These are phyloP conservation scores for Cataglyphis livida DNA, from an alignment of 2,888 invertebrate species.

Conservation along the genomic window DNA sequence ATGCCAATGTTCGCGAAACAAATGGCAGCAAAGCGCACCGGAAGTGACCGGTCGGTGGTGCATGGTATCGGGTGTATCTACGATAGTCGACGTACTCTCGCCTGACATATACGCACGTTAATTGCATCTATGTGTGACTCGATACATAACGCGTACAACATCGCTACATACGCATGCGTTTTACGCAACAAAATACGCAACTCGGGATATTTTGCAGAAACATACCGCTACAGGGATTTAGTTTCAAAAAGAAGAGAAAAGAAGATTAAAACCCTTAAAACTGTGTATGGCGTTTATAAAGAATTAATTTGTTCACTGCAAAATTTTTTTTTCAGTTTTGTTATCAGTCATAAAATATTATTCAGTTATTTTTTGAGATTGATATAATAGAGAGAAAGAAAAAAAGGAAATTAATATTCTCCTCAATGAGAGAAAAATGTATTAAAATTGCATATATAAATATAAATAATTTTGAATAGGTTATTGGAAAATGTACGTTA, in stretches of 20 bases:
- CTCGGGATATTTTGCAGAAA: constrained; percentile 19
- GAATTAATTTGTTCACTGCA: background rate
- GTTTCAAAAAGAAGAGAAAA: background rate
- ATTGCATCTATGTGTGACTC: constrained; percentile 11
- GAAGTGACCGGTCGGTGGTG: constrained; percentile 45
- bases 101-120: constrained; percentile 31
- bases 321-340: background rate
- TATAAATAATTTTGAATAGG: background rate
- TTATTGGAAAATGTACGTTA: background rate
- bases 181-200: background rate
- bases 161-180: background rate
- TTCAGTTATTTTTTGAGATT: background rate
- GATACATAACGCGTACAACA: constrained; percentile 27
- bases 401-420: background rate
- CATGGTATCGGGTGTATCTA: constrained; percentile 50
- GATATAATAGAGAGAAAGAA: background rate
- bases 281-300: background rate
- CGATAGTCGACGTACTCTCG: constrained; percentile 28
- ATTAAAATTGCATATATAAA: background rate
- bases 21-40: constrained; percentile 45
- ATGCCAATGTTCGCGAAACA: constrained; percentile 18
- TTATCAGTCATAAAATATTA: background rate
- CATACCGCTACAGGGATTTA: background rate
- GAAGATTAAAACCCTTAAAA: background rate
- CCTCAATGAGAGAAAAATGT: background rate